These are phyloP conservation scores for Lycaon pictus DNA, from an alignment of 2,113 vertebrate species.

Conservation along the genomic window DNA sequence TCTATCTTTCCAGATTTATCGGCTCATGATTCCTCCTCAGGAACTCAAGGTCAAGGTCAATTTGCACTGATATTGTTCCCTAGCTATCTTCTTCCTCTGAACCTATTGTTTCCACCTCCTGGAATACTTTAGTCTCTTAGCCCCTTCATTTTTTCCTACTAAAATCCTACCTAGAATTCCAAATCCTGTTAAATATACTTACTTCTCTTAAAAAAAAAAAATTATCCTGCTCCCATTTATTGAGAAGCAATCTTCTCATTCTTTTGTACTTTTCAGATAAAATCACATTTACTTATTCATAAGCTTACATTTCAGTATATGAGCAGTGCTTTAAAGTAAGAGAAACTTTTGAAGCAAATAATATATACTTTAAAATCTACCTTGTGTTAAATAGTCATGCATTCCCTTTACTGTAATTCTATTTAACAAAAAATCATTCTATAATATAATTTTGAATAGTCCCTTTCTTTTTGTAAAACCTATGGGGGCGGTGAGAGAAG, in stretches of 20 bases:
- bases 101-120: neutral
- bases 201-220: neutral
- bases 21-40: neutral
- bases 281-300: neutral
- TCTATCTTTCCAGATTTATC: neutral
- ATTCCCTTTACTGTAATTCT: neutral
- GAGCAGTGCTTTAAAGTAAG: neutral
- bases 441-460: neutral
- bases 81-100: neutral
- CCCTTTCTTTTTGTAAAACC: slow-evolving; percentile 18
- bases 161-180: neutral
- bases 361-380: neutral
- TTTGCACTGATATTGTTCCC: neutral
- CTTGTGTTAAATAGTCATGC: neutral
- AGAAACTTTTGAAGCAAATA: slow-evolving; percentile 41
- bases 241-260: neutral
- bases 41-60: neutral
- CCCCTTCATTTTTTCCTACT: neutral
- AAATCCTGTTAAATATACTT: neutral
- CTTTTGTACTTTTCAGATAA: neutral
- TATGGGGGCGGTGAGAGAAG: neutral
- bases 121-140: neutral
- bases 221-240: neutral
- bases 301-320: neutral
- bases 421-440: slow-evolving; percentile 5